These are phyloP conservation scores for Tringa solitaria DNA, from an alignment of 2,113 vertebrate species.

Conservation along the genomic window DNA sequence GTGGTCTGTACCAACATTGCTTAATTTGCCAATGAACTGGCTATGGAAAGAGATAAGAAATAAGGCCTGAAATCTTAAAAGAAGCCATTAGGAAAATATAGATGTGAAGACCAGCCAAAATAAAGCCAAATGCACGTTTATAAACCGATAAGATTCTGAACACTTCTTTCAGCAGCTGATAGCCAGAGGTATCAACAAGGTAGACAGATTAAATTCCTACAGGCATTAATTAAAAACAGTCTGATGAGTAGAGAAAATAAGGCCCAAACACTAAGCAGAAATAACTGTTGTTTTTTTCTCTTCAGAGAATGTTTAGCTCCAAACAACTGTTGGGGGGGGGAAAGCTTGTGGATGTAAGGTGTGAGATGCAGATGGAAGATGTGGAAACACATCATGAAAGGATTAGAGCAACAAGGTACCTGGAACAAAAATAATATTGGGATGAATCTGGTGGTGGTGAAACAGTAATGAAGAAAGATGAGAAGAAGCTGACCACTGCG, in stretches of 20 bases:
- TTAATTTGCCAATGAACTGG: background rate
- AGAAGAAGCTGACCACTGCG: background rate
- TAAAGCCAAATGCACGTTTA: slow-evolving; percentile 6
- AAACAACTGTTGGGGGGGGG: background rate
- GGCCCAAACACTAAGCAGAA: background rate
- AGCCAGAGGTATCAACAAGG: slow-evolving; percentile 54
- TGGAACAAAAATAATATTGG: background rate
- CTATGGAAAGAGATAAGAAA: background rate
- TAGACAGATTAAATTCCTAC: slow-evolving; percentile 59
- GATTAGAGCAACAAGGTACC: background rate
- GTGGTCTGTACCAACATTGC: background rate
- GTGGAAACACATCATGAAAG: background rate
- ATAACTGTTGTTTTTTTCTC: slow-evolving; percentile 8
- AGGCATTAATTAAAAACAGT: slow-evolving; percentile 58
- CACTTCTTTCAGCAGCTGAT: slow-evolving; percentile 21
- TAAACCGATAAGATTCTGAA: slow-evolving; percentile 14
- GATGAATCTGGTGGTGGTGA: background rate
- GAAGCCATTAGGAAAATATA: slow-evolving; percentile 1
- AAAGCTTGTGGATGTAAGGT: background rate
- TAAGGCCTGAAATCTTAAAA: slow-evolving; percentile 17
- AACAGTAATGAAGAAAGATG: background rate
- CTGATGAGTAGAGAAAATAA: slow-evolving; percentile 44
- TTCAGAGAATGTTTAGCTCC: background rate
- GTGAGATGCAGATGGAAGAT: background rate
- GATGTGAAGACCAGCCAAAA: background rate